Evolutionary conservation across 1,140 invertebrate species (phyloP).

Genomic region (Eueides isabella): DNA sequence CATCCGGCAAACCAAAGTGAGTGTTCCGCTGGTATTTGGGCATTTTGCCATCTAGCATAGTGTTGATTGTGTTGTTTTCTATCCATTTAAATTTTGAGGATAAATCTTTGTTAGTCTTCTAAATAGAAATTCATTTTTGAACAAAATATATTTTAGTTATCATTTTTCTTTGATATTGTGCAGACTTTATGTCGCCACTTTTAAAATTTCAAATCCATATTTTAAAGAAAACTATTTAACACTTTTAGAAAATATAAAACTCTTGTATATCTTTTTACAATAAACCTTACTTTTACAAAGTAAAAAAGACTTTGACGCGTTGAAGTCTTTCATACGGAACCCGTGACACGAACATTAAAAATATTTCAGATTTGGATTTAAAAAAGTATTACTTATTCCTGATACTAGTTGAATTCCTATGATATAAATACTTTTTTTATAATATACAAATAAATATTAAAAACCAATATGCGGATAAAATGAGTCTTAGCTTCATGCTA

Average conservation of each 20-base stretch:
- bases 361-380: not conserved
- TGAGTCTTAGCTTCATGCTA: no score
- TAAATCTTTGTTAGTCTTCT: slow-evolving; percentile 13
- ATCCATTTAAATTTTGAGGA: slow-evolving; percentile 1
- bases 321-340: slow-evolving; percentile 59
- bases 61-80: slow-evolving; percentile 12
- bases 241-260: not conserved
- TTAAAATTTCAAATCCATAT: not conserved
- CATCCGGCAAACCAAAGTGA: slow-evolving; percentile 7
- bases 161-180: not conserved
- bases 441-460: not conserved
- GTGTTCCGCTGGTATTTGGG: slow-evolving; percentile 4
- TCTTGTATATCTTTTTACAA: not conserved
- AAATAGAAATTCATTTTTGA: slow-evolving; percentile 14
- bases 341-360: not conserved
- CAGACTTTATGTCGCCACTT: not conserved
- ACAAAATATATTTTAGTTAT: not conserved
- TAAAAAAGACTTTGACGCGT: slow-evolving; percentile 42
- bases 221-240: not conserved
- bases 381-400: not conserved
- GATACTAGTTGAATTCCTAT: not conserved
- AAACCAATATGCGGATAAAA: no score
- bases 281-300: not conserved
- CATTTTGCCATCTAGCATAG: not conserved
- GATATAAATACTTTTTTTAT: not conserved